A percentile compares a stretch with the other conserved stretches of the same genome.
Conservation (phyloP, 2,113 vertebrate genomes). For the Dasyprocta punctata region DNA sequence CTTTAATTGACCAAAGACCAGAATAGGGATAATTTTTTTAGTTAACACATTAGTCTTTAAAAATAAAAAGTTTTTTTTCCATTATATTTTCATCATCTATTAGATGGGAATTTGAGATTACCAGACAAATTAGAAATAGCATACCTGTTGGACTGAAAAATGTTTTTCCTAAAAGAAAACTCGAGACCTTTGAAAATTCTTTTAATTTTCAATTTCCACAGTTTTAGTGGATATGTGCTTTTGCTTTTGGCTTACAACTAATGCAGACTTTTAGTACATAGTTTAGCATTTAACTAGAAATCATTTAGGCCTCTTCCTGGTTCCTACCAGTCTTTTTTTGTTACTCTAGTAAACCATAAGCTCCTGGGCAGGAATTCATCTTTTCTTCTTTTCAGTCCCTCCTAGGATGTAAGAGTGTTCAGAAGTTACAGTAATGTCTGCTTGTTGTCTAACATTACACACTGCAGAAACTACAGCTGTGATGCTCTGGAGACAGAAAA, state of each 20-base stretch:
- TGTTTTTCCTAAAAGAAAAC: slow-evolving; percentile 44
- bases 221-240: slow-evolving; percentile 25
- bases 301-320: background rate
- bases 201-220: background rate
- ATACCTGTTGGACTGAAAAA: slow-evolving; percentile 34
- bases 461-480: background rate
- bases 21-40: background rate
- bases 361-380: background rate
- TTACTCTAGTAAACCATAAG: background rate
- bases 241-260: slow-evolving; percentile 2
- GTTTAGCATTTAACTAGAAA: slow-evolving; percentile 27
- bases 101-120: background rate
- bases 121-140: slow-evolving; percentile 34
- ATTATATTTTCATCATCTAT: background rate
- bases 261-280: slow-evolving; percentile 5
- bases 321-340: background rate
- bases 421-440: background rate
- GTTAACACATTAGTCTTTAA: background rate
- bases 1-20: background rate
- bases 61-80: background rate
- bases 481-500: background rate
- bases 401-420: background rate
- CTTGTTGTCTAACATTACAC: background rate
- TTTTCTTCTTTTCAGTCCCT: background rate
- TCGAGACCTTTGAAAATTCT: slow-evolving; percentile 41